Conservation (phyloP, 2,797 vertebrate genomes). For the Apogon talboti region DNA sequence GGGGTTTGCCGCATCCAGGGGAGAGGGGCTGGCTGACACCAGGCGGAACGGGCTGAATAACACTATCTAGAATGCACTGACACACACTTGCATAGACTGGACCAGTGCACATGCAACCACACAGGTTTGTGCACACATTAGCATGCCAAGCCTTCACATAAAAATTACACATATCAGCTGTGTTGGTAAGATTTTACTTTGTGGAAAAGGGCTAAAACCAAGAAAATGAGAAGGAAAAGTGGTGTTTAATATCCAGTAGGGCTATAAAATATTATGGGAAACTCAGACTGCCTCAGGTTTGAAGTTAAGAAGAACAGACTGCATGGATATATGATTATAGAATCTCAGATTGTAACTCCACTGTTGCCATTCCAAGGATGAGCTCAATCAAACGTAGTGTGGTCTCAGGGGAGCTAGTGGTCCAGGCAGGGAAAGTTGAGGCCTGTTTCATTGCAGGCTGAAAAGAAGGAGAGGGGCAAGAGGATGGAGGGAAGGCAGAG, state of each 20-base stretch:
- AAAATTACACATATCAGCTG: slow-evolving; percentile 4
- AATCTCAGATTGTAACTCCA: slow-evolving; percentile 34
- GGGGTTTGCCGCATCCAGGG: slow-evolving; percentile 88
- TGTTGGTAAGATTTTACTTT: not conserved
- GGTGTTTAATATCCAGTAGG: not conserved
- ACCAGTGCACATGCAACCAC: slow-evolving; percentile 35
- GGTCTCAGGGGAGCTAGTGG: slow-evolving; percentile 63
- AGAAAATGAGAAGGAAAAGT: slow-evolving; percentile 1
- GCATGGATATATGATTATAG: slow-evolving; percentile 35
- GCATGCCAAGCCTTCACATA: slow-evolving; percentile 1
- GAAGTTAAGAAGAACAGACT: slow-evolving; percentile 23
- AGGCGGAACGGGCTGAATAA: slow-evolving; percentile 69
- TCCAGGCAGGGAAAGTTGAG: slow-evolving; percentile 58
- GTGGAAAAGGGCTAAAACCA: slow-evolving; percentile 16
- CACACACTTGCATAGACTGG: slow-evolving; percentile 34
- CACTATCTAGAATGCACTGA: slow-evolving; percentile 63
- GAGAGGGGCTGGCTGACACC: slow-evolving; percentile 68
- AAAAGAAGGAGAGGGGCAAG: slow-evolving; percentile 66
- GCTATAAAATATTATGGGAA: not conserved
- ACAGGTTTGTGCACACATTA: slow-evolving; percentile 15
- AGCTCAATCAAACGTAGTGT: slow-evolving; percentile 58
- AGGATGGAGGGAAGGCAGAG: slow-evolving; percentile 74
- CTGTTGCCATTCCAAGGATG: slow-evolving; percentile 60
- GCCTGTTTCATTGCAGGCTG: slow-evolving; percentile 66
- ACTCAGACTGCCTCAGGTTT: slow-evolving; percentile 16